phyloP scores from a whole-genome alignment of 2,797 vertebrate genomes.

The Macrochelys suwanniensis region DNA sequence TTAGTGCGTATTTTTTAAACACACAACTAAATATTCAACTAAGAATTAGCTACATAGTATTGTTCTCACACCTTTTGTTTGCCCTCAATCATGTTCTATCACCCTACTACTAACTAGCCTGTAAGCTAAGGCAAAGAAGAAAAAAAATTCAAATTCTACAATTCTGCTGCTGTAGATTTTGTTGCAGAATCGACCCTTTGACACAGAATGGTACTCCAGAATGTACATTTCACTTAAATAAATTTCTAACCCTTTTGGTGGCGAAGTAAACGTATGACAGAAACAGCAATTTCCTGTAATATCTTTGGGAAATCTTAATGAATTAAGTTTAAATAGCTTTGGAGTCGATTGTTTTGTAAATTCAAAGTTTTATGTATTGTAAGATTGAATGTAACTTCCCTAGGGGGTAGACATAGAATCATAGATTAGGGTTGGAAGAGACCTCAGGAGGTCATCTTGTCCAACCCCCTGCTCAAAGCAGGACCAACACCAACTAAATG shows the following conservation, averaged over 20 bases:
- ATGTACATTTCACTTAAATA: background rate
- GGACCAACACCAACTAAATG: too few relatives aligned
- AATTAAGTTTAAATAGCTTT: too few relatives aligned
- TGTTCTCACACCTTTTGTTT: background rate
- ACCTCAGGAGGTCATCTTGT: too few relatives aligned
- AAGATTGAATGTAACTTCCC: too few relatives aligned
- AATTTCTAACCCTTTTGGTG: background rate
- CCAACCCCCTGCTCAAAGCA: too few relatives aligned
- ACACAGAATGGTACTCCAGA: background rate
- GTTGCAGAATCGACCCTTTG: background rate
- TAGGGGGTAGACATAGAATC: too few relatives aligned
- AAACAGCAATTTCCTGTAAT: too few relatives aligned
- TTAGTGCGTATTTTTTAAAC: background rate
- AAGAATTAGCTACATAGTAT: background rate
- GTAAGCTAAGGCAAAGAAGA: background rate
- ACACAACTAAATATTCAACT: fast-evolving
- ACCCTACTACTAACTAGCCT: background rate
- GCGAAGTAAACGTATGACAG: too few relatives aligned
- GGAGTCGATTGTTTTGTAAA: too few relatives aligned
- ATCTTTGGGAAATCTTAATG: too few relatives aligned
- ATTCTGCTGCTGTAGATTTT: background rate
- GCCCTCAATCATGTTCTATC: background rate
- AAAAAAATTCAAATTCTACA: background rate
- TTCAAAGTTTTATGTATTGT: too few relatives aligned
- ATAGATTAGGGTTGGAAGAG: too few relatives aligned